phyloP scores from a whole-genome alignment of 2,888 invertebrate genomes.

The Eilema griseolum region DNA sequence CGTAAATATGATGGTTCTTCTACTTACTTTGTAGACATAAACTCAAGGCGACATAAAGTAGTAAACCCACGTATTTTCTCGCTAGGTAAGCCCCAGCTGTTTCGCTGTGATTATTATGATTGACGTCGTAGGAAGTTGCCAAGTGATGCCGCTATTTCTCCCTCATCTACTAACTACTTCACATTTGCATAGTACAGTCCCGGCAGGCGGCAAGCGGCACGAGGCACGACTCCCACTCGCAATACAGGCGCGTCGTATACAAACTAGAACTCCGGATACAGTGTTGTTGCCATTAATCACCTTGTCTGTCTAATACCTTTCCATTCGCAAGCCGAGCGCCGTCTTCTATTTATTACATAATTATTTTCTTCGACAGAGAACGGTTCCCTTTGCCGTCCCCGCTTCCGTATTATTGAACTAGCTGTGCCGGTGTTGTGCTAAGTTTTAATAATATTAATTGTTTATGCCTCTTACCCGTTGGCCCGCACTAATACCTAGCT shows the following conservation, averaged over 20 bases:
- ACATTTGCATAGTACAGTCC: constrained; percentile 77
- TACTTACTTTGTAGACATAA: not conserved
- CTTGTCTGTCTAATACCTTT: constrained; percentile 84
- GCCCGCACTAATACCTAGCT: constrained; percentile 68
- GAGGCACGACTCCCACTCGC: constrained; percentile 59
- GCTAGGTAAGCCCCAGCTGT: constrained; percentile 63
- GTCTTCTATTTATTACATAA: constrained; percentile 82
- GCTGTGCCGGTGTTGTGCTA: constrained; percentile 70
- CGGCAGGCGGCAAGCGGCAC: constrained; percentile 59
- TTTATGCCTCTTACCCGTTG: constrained; percentile 77
- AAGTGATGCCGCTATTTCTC: constrained; percentile 73
- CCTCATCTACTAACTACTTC: constrained; percentile 74
- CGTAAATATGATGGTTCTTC: not conserved
- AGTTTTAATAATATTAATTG: constrained; percentile 84
- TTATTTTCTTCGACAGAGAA: constrained; percentile 81
- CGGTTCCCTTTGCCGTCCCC: constrained; percentile 66
- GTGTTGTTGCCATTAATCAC: constrained; percentile 81
- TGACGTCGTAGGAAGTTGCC: constrained; percentile 73
- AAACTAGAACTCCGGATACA: constrained; percentile 67
- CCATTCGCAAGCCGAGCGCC: constrained; percentile 78
- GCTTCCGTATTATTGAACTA: constrained; percentile 70
- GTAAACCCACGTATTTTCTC: constrained; percentile 41
- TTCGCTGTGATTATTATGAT: constrained; percentile 72
- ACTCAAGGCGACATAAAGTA: constrained; percentile 24
- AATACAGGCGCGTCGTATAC: constrained; percentile 58